Percentiles rank a stretch among this genome's conserved stretches.
Conservation (phyloP, 2,113 vertebrate genomes). For the Neotoma lepida region DNA sequence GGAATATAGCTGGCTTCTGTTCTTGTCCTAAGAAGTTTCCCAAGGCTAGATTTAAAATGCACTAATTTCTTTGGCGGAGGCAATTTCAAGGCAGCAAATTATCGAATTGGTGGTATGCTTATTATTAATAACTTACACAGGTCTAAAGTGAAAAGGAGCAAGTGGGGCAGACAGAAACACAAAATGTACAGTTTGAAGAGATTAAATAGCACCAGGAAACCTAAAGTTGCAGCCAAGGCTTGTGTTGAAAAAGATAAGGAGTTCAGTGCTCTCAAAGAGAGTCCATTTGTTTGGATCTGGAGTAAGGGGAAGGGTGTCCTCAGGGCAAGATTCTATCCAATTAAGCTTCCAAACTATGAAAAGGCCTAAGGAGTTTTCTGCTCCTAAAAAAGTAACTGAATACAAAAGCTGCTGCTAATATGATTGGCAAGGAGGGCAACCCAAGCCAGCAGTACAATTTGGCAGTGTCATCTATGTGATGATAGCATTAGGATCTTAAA, state of each 20-base stretch:
- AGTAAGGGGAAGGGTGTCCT: neutral
- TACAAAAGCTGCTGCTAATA: neutral
- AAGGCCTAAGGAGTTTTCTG: neutral
- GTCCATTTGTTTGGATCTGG: neutral
- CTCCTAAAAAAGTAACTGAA: neutral
- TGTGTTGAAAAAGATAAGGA: neutral
- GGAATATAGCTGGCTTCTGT: neutral
- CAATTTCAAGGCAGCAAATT: neutral
- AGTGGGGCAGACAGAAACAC: neutral
- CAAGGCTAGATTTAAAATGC: neutral
- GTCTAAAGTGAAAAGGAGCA: neutral
- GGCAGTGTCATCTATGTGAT: neutral
- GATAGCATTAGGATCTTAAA: neutral
- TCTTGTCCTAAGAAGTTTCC: neutral
- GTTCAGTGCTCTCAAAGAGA: neutral
- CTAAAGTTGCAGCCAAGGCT: neutral
- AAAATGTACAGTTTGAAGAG: neutral
- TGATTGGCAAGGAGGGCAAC: neutral
- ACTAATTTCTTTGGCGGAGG: neutral
- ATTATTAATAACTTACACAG: neutral
- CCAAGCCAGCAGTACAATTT: neutral
- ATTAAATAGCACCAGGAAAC: neutral
- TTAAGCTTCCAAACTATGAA: neutral
- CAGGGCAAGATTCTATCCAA: neutral
- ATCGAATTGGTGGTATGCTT: neutral